phyloP scores from a whole-genome alignment of 2,888 invertebrate genomes.

The Oscheius myriophilus region DNA sequence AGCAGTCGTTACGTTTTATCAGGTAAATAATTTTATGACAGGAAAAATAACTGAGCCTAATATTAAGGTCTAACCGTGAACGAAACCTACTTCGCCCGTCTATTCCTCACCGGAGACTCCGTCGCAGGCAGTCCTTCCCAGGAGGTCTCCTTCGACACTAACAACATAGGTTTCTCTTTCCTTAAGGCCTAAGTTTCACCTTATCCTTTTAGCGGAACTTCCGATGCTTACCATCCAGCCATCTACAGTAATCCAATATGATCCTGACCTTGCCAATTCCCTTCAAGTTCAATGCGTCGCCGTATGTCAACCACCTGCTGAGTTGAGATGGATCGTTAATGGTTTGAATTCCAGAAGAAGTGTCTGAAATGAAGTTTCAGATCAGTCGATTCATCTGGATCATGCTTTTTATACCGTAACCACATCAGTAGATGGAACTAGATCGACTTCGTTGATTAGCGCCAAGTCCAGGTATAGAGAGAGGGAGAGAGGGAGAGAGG shows the following conservation, averaged over 20 bases:
- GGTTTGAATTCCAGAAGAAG: no score
- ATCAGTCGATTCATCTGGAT: slow-evolving; percentile 39
- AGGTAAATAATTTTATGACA: slow-evolving; percentile 3
- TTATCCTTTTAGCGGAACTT: slow-evolving; percentile 34
- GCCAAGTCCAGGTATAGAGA: slow-evolving; percentile 45
- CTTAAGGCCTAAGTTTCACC: background rate
- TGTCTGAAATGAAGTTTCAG: no score
- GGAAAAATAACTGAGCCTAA: background rate
- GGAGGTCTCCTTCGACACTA: slow-evolving; percentile 18
- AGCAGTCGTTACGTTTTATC: slow-evolving; percentile 26
- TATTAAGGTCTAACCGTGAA: slow-evolving; percentile 29
- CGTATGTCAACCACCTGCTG: slow-evolving; percentile 33
- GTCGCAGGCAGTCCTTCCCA: slow-evolving; percentile 39
- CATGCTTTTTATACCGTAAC: slow-evolving; percentile 48
- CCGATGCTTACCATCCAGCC: slow-evolving; percentile 31
- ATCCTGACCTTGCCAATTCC: slow-evolving; percentile 42
- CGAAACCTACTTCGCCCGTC: slow-evolving; percentile 40
- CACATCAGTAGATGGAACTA: slow-evolving; percentile 40
- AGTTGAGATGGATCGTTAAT: slow-evolving; percentile 37
- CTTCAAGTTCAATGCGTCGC: slow-evolving; percentile 42
- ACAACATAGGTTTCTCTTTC: slow-evolving; percentile 9
- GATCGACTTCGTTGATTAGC: slow-evolving; percentile 39
- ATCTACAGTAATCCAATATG: slow-evolving; percentile 29
- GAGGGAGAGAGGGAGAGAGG: no score
- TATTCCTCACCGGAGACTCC: slow-evolving; percentile 34